Evolutionary conservation across 2,888 invertebrate genomes (phyloP).

Genomic region (Smittia sp.): DNA sequence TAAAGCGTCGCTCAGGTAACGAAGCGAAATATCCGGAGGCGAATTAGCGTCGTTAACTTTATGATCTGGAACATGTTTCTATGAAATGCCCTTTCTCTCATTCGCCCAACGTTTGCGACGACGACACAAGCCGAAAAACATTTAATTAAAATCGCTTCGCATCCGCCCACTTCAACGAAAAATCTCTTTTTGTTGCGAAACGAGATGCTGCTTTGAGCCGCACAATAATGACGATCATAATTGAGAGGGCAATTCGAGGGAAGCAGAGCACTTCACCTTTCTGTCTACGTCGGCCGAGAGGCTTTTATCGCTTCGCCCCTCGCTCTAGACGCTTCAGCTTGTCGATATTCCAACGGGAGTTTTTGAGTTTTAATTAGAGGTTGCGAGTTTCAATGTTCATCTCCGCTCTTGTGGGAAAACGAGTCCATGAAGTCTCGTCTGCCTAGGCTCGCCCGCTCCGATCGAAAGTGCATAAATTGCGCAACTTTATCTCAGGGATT

Average conservation of each 20-base stretch:
- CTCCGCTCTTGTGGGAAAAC: background rate
- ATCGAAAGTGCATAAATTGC: constrained; percentile 3
- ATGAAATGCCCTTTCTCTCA: constrained; percentile 6
- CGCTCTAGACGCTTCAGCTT: background rate
- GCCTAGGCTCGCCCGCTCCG: background rate
- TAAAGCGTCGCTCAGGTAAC: constrained; percentile 6
- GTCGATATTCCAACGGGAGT: constrained; percentile 6
- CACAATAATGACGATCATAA: background rate
- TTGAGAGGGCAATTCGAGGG: background rate
- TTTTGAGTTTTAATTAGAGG: constrained; percentile 20
- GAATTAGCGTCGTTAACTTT: constrained; percentile 19
- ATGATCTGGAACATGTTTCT: constrained; percentile 20
- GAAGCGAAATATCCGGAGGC: constrained; percentile 20
- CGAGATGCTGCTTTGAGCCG: background rate
- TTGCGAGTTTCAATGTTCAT: background rate
- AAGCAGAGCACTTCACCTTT: background rate
- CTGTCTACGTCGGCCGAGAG: background rate
- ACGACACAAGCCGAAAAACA: constrained; percentile 9
- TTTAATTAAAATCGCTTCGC: constrained; percentile 18
- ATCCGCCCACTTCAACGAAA: constrained; percentile 19
- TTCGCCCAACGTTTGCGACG: background rate
- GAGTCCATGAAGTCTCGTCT: background rate
- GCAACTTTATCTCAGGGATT: background rate
- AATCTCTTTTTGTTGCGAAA: constrained; percentile 4
- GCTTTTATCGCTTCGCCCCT: background rate